Evolutionary conservation across 1,140 invertebrate genomes (phyloP).

Genomic region (Caligus rogercresseyi): DNA sequence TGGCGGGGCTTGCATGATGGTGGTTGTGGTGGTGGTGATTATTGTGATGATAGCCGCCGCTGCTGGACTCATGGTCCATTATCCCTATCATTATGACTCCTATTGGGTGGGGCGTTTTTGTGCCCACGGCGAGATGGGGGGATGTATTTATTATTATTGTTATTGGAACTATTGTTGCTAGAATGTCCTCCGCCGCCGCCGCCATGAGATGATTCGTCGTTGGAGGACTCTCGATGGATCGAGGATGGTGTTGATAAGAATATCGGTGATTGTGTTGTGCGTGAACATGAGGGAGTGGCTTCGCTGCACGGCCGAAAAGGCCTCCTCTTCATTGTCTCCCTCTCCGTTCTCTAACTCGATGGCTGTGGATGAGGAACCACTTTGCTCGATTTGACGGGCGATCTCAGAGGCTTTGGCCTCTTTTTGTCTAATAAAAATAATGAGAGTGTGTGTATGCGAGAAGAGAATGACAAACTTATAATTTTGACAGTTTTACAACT

Average conservation of each 20-base stretch:
- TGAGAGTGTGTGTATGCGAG: too few relatives aligned
- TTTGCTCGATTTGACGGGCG: slow-evolving; percentile 71
- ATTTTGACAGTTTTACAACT: too few relatives aligned
- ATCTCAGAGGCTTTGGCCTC: slow-evolving; percentile 68
- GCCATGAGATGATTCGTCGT: not conserved
- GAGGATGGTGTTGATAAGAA: too few relatives aligned
- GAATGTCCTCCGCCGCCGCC: slow-evolving; percentile 7
- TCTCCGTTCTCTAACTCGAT: slow-evolving; percentile 75
- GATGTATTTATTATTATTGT: not conserved
- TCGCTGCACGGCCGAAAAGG: slow-evolving; percentile 37
- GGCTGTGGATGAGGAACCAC: slow-evolving; percentile 54
- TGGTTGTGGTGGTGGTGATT: slow-evolving; percentile 18
- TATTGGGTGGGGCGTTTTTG: not conserved
- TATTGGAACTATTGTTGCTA: slow-evolving; percentile 14
- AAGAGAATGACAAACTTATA: too few relatives aligned
- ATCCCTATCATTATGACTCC: slow-evolving; percentile 1
- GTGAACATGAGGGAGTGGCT: slow-evolving; percentile 2
- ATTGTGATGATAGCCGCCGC: not conserved
- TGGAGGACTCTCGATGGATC: not conserved
- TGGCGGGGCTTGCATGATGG: slow-evolving; percentile 21
- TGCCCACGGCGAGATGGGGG: not conserved
- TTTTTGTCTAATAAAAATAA: slow-evolving; percentile 36
- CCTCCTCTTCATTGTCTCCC: slow-evolving; percentile 48
- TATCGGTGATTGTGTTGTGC: slow-evolving; percentile 6
- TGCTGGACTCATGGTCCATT: not conserved